phyloP scores from a whole-genome alignment of 1,140 invertebrate species.

The Coelopa frigida region DNA sequence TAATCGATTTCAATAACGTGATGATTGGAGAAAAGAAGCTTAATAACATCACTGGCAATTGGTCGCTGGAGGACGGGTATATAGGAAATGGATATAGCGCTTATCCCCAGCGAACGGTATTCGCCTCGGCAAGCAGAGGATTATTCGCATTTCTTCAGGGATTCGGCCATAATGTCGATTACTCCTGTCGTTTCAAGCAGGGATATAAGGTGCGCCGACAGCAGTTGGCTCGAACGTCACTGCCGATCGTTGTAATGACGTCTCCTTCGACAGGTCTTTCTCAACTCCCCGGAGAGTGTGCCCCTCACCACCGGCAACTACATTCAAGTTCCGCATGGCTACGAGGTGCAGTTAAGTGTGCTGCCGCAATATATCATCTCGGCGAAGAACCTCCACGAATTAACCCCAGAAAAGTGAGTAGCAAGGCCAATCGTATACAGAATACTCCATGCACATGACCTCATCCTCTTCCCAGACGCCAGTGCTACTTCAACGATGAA shows the following conservation, averaged over 20 bases:
- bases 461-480: constrained; percentile 44
- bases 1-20: background rate
- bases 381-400: constrained; percentile 44
- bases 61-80: constrained; percentile 42
- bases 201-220: constrained; percentile 30
- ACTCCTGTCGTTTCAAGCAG: constrained; percentile 39
- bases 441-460: background rate
- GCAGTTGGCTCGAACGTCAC: background rate
- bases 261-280: background rate
- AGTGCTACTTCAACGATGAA: constrained; percentile 54
- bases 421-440: background rate
- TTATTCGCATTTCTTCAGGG: constrained; percentile 31
- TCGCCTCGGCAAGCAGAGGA: constrained; percentile 32
- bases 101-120: constrained; percentile 35
- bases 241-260: background rate
- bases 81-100: constrained; percentile 20
- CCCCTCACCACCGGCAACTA: constrained; percentile 48
- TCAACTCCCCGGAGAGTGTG: constrained; percentile 45
- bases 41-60: constrained; percentile 12
- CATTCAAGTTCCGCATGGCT: constrained; percentile 47
- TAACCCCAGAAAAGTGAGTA: constrained; percentile 41
- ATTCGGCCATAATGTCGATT: constrained; percentile 31
- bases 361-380: constrained; percentile 53
- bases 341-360: constrained; percentile 49
- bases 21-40: background rate